Evolutionary conservation across 1,140 invertebrate genomes (phyloP).

Genomic region (Orius insidiosus): DNA sequence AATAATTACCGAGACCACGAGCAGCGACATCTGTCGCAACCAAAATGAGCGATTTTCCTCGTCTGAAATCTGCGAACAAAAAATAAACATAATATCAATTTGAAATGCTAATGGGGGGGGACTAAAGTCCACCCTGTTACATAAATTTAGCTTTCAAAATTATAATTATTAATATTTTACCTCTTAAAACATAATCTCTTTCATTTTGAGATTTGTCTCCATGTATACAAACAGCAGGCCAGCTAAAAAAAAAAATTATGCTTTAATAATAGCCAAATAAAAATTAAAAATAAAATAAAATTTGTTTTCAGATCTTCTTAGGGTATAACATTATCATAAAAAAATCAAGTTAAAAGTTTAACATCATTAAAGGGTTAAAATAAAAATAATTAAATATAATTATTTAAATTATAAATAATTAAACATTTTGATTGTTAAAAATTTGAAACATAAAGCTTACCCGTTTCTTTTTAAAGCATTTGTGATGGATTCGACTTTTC

Average conservation of each 20-base stretch:
- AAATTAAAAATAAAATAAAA: slow-evolving; percentile 3
- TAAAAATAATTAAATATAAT: neutral
- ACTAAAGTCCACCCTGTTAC: no score
- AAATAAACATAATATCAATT: neutral
- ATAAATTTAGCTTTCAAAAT: no score
- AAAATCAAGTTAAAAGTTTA: slow-evolving; percentile 4
- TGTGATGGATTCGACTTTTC: slow-evolving; percentile 89
- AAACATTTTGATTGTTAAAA: no score
- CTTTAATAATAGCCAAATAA: no score
- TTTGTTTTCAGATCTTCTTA: neutral
- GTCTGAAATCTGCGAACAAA: slow-evolving; percentile 62
- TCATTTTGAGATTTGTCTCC: slow-evolving; percentile 96
- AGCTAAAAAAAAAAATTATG: slow-evolving; percentile 33
- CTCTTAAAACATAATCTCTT: slow-evolving; percentile 82
- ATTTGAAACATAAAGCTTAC: slow-evolving; percentile 24
- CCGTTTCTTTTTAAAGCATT: slow-evolving; percentile 79
- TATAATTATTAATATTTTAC: slow-evolving; percentile 33
- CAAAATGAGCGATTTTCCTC: slow-evolving; percentile 76
- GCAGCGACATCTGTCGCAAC: slow-evolving; percentile 98
- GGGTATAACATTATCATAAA: slow-evolving; percentile 5
- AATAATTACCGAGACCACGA: slow-evolving; percentile 73
- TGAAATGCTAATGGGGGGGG: no score
- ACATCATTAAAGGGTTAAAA: slow-evolving; percentile 1
- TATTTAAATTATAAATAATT: no score
- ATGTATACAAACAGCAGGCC: slow-evolving; percentile 90